A percentile compares a stretch with the other conserved stretches of the same genome.
phyloP scores from a whole-genome alignment of 2,888 invertebrate genomes.

The Apocheima hispidaria region DNA sequence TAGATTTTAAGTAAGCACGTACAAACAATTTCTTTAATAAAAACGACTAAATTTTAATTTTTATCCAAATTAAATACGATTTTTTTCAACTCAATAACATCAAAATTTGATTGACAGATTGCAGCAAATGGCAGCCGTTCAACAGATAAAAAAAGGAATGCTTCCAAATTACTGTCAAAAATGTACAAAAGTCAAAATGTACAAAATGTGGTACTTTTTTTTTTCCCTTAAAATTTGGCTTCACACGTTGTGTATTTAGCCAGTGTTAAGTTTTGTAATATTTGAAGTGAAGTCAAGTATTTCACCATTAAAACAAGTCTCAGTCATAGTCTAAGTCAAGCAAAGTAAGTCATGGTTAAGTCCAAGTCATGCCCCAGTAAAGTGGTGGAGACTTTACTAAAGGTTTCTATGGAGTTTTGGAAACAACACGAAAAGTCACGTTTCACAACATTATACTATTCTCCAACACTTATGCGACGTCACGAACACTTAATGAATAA shows the following conservation, averaged over 20 bases:
- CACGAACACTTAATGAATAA: too few species aligned
- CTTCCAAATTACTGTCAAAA: background rate
- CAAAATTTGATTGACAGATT: conserved; percentile 80
- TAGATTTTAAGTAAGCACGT: background rate
- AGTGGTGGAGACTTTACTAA: too few species aligned
- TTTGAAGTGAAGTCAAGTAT: too few species aligned
- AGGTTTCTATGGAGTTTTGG: background rate
- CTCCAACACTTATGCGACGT: too few species aligned
- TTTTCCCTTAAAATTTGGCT: background rate
- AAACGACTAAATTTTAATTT: conserved; percentile 18
- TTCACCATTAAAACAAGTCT: too few species aligned
- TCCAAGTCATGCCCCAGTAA: too few species aligned
- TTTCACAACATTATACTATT: too few species aligned
- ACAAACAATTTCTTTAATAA: conserved; percentile 41
- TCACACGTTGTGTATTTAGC: too few species aligned
- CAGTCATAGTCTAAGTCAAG: too few species aligned
- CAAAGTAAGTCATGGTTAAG: too few species aligned
- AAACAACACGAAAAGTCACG: background rate
- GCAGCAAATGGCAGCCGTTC: conserved; percentile 75
- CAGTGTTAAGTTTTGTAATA: too few species aligned
- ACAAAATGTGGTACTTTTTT: background rate
- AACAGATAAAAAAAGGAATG: conserved; percentile 41
- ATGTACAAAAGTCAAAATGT: conserved; percentile 12
- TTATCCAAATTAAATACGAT: conserved; percentile 39
- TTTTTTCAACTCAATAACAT: conserved; percentile 78